These are phyloP conservation scores for Antigone vipio DNA, from an alignment of 2,113 vertebrate species.

Conservation along the genomic window DNA sequence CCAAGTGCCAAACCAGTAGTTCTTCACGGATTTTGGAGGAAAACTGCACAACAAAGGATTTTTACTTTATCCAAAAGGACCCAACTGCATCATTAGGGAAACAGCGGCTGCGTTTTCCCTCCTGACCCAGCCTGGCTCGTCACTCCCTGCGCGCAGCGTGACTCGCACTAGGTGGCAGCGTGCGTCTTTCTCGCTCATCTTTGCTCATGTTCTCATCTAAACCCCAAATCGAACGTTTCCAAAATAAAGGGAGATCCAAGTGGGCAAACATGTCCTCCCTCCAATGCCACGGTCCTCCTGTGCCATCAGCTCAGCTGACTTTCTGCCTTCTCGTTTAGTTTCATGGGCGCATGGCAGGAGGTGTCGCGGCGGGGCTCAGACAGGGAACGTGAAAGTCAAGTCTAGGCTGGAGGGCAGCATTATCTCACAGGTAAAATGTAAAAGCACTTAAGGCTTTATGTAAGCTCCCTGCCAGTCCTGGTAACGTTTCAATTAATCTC, in stretches of 20 bases:
- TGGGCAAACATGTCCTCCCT: not conserved
- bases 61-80: not conserved
- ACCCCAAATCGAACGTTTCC: not conserved
- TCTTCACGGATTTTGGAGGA: not conserved
- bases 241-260: not conserved
- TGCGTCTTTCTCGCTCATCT: not conserved
- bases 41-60: not conserved
- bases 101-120: not conserved
- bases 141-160: not conserved
- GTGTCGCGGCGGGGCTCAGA: accelerated
- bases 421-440: not conserved
- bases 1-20: not conserved
- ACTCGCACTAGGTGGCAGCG: constrained; percentile 14
- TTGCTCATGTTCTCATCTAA: not conserved
- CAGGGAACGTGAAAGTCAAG: accelerated
- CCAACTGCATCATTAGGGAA: accelerated
- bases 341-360: not conserved
- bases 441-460: not conserved
- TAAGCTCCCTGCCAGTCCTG: not conserved
- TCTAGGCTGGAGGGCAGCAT: not conserved
- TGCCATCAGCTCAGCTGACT: not conserved
- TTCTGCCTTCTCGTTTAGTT: not conserved
- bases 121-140: too few species aligned
- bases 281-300: not conserved
- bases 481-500: not conserved